These are phyloP conservation scores for Zeus faber DNA, from an alignment of 2,113 vertebrate genomes.

Conservation along the genomic window DNA sequence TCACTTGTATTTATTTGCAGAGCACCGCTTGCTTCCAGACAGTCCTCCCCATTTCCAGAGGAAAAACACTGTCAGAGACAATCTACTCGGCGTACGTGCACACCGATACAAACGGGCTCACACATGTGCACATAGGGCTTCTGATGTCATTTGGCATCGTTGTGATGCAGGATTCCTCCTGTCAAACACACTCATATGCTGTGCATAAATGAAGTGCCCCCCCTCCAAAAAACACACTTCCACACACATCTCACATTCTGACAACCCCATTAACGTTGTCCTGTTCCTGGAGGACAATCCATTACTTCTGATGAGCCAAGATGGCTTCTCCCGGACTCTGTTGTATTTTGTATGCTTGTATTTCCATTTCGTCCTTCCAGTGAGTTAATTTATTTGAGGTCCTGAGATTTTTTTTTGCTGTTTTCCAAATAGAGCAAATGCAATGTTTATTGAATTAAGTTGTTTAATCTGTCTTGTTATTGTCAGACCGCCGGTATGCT, in stretches of 20 bases:
- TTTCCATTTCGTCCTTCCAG: slow-evolving; percentile 8
- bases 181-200: too few relatives aligned
- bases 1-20: slow-evolving; percentile 24
- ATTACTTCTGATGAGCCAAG: slow-evolving; percentile 33
- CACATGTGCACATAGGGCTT: background rate
- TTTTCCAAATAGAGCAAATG: slow-evolving; percentile 23
- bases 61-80: background rate
- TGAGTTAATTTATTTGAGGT: too few relatives aligned
- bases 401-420: too few relatives aligned
- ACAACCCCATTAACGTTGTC: slow-evolving; percentile 34
- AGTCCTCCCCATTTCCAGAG: background rate
- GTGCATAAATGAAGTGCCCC: too few relatives aligned
- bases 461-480: slow-evolving; percentile 35
- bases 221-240: too few relatives aligned
- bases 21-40: slow-evolving; percentile 18
- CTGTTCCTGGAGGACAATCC: slow-evolving; percentile 34
- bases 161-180: too few relatives aligned
- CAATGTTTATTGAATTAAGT: slow-evolving; percentile 32
- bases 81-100: background rate
- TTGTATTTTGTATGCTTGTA: slow-evolving; percentile 28
- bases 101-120: slow-evolving; percentile 12
- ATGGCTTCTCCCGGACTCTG: slow-evolving; percentile 14
- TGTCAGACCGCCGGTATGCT: slow-evolving; percentile 17
- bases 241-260: slow-evolving; percentile 13
- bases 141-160: too few relatives aligned